Evolutionary conservation across 2,888 invertebrate genomes (phyloP), one percentile per base, ranked within the genome.

Genomic region (Biston betularia): DNA sequence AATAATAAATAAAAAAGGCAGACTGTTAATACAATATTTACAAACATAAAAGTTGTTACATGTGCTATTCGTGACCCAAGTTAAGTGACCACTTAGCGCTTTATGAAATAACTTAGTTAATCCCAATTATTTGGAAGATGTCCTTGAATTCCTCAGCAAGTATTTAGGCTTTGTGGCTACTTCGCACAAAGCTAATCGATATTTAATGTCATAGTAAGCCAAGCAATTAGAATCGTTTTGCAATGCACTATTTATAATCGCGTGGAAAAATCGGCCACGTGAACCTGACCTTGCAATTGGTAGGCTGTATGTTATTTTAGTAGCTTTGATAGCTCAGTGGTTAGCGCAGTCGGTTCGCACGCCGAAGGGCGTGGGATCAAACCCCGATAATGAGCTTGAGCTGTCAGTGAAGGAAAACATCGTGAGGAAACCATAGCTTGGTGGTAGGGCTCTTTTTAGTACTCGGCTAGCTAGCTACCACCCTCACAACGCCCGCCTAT

Each of bases 181-280:
- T 49, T 54, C 44, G 69, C 65, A 76, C 75, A 74, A 68, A 68
- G 59, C 73, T 75, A 78, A 81, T 75, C 68, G 58, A 63, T 70
- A 65, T 72, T 71, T 73, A 76, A 74, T 70, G 69, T 65, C 72
- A 38, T 50, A 61, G 53, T 62, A n/a, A n/a, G n/a, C n/a, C n/a
- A 48, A 58, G 59, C 50, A 59, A 63, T 66, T 68, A 61, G 49
- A 12, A 48, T 55, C 67, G 68, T 70, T 71, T 67, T 54, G 62
- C 34, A 65, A 57, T 48, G 35, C 45, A 61, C 42, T 11, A 45
- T 56, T 56, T 56, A 42, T 42, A 40, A 14, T 12, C 24, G 38
- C 15, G 10, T 38, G 38, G 14, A 52, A 35, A 10, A 49, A 33
- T 33, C 12, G 33, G 49, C n/a, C 12, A 1, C 44, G 3, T 44